Evolutionary conservation across 2,797 vertebrate species (phyloP).

Genomic region (Salmo trutta): DNA sequence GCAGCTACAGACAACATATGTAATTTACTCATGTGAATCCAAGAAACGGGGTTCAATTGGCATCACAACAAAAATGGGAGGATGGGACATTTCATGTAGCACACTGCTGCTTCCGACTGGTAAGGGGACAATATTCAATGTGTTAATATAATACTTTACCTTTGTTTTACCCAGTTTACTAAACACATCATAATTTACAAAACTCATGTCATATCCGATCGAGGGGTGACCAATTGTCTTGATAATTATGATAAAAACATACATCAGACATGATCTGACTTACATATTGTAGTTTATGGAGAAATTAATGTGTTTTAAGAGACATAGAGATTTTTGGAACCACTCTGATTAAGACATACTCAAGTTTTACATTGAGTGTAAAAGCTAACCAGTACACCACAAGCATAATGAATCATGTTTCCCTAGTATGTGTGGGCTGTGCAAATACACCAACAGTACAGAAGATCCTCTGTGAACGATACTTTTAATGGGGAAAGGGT

Average conservation of each 20-base stretch:
- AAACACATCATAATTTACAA: not conserved
- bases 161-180: not conserved
- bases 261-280: too few relatives aligned
- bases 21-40: constrained; percentile 6
- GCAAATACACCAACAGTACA: not conserved
- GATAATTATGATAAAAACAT: too few relatives aligned
- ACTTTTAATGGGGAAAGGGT: not conserved
- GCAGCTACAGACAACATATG: not conserved
- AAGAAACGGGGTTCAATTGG: constrained; percentile 9
- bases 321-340: too few relatives aligned
- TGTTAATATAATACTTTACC: too few relatives aligned
- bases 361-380: not conserved
- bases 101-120: constrained; percentile 20
- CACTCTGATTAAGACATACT: too few relatives aligned
- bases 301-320: too few relatives aligned
- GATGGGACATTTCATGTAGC: not conserved
- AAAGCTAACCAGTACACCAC: not conserved
- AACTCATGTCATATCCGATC: not conserved
- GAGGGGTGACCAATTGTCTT: too few relatives aligned
- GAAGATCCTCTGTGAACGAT: not conserved
- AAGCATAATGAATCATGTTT: not conserved
- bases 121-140: not conserved
- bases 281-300: too few relatives aligned
- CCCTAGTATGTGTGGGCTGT: not conserved
- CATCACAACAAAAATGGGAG: not conserved